These are phyloP conservation scores for Tetranychus truncatus DNA, from an alignment of 2,888 invertebrate genomes.

Conservation along the genomic window DNA sequence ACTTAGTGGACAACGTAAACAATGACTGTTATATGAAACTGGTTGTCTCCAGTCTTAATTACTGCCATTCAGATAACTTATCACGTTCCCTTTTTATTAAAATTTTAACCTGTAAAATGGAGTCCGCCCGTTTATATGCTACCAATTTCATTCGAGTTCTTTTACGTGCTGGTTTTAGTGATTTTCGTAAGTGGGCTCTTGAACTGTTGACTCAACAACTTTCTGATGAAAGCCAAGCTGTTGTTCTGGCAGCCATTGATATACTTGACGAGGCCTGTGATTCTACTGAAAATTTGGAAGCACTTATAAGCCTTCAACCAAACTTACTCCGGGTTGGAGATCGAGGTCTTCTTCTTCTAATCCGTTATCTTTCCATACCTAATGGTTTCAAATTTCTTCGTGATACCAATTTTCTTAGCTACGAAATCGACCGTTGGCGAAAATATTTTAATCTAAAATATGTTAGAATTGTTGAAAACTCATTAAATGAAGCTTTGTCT, in stretches of 20 bases:
- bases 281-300: slow-evolving; percentile 49
- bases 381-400: slow-evolving; percentile 47
- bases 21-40: slow-evolving; percentile 80
- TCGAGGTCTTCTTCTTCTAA: slow-evolving; percentile 53
- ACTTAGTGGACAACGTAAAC: slow-evolving; percentile 19
- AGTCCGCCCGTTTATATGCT: slow-evolving; percentile 52
- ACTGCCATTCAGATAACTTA: slow-evolving; percentile 39
- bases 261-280: slow-evolving; percentile 83
- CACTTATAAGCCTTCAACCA: slow-evolving; percentile 54
- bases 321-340: slow-evolving; percentile 50
- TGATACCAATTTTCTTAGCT: slow-evolving; percentile 45
- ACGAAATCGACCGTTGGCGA: slow-evolving; percentile 61
- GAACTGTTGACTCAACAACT: slow-evolving; percentile 64
- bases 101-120: slow-evolving; percentile 25
- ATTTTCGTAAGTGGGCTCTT: slow-evolving; percentile 60
- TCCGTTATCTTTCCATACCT: slow-evolving; percentile 53
- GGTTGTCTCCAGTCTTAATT: slow-evolving; percentile 76
- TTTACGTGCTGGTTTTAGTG: slow-evolving; percentile 42
- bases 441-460: slow-evolving; percentile 41
- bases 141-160: slow-evolving; percentile 76
- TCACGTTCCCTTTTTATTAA: slow-evolving; percentile 25
- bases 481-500: slow-evolving; percentile 67
- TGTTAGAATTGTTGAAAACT: slow-evolving; percentile 68
- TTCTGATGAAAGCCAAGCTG: slow-evolving; percentile 58
- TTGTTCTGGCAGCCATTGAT: slow-evolving; percentile 58